Evolutionary conservation across 2,113 vertebrate genomes (phyloP).

Genomic region (Empidonax alnorum): DNA sequence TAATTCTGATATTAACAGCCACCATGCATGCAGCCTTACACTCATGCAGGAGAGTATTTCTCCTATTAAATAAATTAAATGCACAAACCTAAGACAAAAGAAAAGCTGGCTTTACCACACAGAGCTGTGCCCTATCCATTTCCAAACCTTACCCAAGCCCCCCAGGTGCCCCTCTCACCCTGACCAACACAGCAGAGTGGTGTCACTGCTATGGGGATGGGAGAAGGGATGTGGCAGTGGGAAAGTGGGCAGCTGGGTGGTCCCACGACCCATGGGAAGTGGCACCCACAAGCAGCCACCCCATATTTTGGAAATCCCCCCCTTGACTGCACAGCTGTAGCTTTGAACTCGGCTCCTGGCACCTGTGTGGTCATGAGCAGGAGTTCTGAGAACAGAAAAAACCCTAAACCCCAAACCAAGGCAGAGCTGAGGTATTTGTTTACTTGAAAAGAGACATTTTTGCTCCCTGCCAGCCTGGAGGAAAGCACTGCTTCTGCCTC

Average conservation of each 20-base stretch:
- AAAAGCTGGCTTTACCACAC: background rate
- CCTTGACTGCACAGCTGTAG: background rate
- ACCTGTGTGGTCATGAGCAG: background rate
- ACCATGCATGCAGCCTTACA: rapidly evolving
- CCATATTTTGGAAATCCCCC: background rate
- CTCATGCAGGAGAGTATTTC: background rate
- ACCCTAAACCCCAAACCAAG: background rate
- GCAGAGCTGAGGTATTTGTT: background rate
- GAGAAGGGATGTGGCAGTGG: background rate
- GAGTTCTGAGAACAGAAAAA: background rate
- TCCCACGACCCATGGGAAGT: background rate
- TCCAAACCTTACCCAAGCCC: background rate
- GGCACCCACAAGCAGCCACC: background rate
- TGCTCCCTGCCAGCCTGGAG: background rate
- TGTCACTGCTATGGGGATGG: rapidly evolving
- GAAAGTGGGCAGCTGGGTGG: too few species aligned
- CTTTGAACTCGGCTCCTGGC: background rate
- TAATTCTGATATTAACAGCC: background rate
- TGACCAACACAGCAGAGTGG: background rate
- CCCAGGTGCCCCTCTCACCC: background rate
- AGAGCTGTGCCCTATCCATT: background rate
- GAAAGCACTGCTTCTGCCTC: background rate
- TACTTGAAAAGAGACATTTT: background rate
- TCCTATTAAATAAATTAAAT: background rate
- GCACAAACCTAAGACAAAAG: background rate